A percentile compares a stretch with the other conserved stretches of the same genome.
phyloP scores from a whole-genome alignment of 2,797 vertebrate species.

The Tapirus indicus region DNA sequence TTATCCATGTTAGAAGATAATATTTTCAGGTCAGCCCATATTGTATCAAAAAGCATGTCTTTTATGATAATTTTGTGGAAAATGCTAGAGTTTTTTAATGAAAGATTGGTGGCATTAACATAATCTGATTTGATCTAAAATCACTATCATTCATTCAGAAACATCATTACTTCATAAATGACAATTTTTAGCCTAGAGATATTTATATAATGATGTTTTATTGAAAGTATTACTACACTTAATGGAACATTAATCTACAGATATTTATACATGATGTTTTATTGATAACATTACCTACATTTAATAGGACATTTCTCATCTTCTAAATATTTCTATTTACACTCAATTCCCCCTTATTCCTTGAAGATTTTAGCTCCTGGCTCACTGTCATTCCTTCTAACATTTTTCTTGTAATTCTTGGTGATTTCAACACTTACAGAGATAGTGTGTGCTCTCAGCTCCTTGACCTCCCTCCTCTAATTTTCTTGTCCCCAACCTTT shows the following conservation, averaged over 20 bases:
- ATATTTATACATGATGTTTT: neutral
- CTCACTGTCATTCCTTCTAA: neutral
- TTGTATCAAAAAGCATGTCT: neutral
- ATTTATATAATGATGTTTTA: neutral
- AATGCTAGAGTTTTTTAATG: slow-evolving; percentile 29
- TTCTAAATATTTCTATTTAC: neutral
- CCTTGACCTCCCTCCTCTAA: neutral
- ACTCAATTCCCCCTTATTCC: neutral
- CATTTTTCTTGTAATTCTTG: neutral
- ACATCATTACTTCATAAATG: neutral
- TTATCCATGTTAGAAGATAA: neutral
- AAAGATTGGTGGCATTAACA: neutral
- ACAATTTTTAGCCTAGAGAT: neutral
- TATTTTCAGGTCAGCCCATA: neutral
- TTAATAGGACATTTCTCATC: neutral
- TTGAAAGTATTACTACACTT: neutral
- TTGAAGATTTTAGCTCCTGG: slow-evolving; percentile 17
- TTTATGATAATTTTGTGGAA: slow-evolving; percentile 28
- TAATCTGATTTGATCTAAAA: neutral
- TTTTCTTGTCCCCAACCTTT: neutral
- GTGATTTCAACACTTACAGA: neutral
- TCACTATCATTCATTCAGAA: slow-evolving; percentile 6
- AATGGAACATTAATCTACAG: neutral
- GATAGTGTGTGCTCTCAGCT: neutral
- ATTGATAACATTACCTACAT: neutral